These are phyloP conservation scores for Sminthurides aquaticus DNA, from an alignment of 2,888 invertebrate species.

Conservation along the genomic window DNA sequence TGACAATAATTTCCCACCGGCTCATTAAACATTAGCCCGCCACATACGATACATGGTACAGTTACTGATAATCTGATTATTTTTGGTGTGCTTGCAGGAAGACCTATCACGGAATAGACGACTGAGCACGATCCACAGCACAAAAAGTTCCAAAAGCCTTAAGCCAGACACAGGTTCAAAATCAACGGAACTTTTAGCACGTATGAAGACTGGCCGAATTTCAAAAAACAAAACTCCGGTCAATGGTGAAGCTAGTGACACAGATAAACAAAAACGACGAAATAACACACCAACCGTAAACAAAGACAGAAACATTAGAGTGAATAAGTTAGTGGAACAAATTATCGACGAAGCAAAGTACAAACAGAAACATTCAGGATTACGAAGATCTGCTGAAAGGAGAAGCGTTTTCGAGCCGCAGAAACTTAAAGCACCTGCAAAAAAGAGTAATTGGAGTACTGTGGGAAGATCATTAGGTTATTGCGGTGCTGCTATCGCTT, in stretches of 20 bases:
- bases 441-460: too few relatives aligned
- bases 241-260: slow-evolving; percentile 3
- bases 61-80: neutral
- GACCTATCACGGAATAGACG: slow-evolving; percentile 28
- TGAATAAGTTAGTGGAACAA: neutral
- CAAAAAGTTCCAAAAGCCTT: slow-evolving; percentile 7
- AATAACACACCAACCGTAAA: slow-evolving; percentile 7
- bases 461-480: too few relatives aligned
- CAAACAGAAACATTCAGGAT: neutral
- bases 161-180: neutral
- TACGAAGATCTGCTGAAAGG: neutral
- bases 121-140: slow-evolving; percentile 13
- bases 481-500: neutral
- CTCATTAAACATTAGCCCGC: too few relatives aligned
- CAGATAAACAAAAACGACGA: neutral
- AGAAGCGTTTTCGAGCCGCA: too few relatives aligned
- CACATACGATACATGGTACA: neutral
- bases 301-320: neutral
- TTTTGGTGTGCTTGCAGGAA: slow-evolving; percentile 7
- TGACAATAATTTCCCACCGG: too few relatives aligned
- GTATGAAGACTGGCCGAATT: slow-evolving; percentile 18
- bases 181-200: neutral
- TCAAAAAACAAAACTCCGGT: slow-evolving; percentile 8
- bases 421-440: too few relatives aligned
- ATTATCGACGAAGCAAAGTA: neutral